Evolutionary conservation across 2,113 vertebrate genomes (phyloP).

Genomic region (Chroicocephalus ridibundus): DNA sequence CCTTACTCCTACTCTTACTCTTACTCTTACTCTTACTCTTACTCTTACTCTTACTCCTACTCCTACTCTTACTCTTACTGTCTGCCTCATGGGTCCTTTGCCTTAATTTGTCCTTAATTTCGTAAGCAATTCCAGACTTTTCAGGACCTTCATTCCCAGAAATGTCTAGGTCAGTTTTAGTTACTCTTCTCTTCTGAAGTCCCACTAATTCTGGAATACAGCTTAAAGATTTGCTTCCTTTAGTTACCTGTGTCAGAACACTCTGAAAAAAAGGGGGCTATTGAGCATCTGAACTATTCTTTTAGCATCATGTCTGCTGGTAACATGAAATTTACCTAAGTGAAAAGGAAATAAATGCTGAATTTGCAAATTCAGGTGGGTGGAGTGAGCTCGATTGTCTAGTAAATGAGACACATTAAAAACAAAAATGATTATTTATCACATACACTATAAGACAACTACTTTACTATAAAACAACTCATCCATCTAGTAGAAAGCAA

Average conservation of each 20-base stretch:
- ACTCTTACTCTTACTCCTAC: not conserved
- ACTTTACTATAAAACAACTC: not conserved
- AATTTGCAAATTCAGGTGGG: not conserved
- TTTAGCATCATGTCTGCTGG: not conserved
- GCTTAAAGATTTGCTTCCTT: not conserved
- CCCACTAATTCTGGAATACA: not conserved
- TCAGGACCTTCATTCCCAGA: not conserved
- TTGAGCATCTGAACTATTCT: not conserved
- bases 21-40: not conserved
- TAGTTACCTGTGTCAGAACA: not conserved
- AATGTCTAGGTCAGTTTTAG: not conserved
- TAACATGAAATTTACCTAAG: not conserved
- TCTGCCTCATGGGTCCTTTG: not conserved
- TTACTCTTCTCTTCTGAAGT: not conserved
- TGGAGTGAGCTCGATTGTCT: not conserved
- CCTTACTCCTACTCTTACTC: not conserved
- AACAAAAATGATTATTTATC: not conserved
- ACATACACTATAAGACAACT: not conserved
- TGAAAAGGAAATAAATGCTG: not conserved
- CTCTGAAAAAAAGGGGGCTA: accelerated
- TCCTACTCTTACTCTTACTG: not conserved
- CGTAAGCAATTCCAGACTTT: not conserved
- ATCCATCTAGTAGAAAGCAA: not conserved
- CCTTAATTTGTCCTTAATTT: not conserved
- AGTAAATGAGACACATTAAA: not conserved